A percentile compares a stretch with the other conserved stretches of the same genome.
phyloP scores from a whole-genome alignment of 2,113 vertebrate genomes.

The Manacus vitellinus region DNA sequence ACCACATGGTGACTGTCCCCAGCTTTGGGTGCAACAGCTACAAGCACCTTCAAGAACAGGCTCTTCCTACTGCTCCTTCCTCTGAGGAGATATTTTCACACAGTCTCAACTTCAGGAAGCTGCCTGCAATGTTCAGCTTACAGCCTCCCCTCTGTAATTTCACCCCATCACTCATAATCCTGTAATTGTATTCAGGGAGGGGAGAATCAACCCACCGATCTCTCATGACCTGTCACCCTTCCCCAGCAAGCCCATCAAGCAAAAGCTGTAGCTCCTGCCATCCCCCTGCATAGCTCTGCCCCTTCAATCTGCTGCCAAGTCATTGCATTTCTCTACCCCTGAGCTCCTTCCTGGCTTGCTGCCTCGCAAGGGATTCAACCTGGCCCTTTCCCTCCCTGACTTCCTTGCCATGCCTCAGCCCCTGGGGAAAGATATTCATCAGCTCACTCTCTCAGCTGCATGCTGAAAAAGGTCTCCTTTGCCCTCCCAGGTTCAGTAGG shows the following conservation, averaged over 20 bases:
- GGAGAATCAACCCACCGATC: background rate
- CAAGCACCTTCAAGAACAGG: background rate
- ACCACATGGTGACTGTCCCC: background rate
- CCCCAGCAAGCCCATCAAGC: background rate
- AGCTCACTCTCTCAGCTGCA: background rate
- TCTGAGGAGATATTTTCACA: background rate
- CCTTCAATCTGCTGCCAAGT: background rate
- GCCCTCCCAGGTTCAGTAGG: background rate
- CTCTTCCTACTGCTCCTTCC: background rate
- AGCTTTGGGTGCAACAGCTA: background rate
- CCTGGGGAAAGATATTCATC: background rate
- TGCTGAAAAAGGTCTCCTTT: background rate
- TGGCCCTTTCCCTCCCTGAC: background rate
- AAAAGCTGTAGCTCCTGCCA: background rate
- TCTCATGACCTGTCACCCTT: background rate
- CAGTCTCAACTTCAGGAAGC: background rate
- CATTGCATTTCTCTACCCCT: background rate
- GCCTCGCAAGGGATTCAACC: background rate
- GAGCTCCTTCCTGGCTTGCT: background rate
- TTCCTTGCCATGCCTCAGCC: background rate
- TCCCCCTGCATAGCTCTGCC: accelerated
- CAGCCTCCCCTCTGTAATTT: slow-evolving; percentile 40
- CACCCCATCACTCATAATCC: background rate
- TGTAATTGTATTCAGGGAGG: background rate
- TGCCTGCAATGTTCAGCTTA: background rate